These are phyloP conservation scores for Lepidothrix coronata DNA, from an alignment of 2,113 vertebrate genomes.

Conservation along the genomic window DNA sequence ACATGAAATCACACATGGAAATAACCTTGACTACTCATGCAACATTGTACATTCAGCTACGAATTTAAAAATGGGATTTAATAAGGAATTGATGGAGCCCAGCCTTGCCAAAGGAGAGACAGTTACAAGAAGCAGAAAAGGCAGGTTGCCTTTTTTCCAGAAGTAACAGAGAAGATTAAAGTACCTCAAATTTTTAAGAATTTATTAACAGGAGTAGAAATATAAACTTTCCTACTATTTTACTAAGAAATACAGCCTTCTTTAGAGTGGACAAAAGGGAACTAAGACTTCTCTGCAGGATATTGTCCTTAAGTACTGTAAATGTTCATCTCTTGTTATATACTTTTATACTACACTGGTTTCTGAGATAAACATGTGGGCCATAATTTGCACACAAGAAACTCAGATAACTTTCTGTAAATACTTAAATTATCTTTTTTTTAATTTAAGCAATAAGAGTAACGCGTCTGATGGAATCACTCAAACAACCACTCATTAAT, in stretches of 20 bases:
- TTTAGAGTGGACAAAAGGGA: not conserved
- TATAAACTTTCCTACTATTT: not conserved
- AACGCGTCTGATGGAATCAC: not conserved
- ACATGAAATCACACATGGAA: not conserved
- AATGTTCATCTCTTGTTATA: not conserved
- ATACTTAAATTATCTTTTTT: not conserved
- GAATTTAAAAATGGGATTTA: not conserved
- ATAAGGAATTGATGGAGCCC: not conserved
- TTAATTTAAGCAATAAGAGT: not conserved
- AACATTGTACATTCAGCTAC: not conserved
- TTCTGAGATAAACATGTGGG: not conserved
- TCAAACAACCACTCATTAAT: not conserved
- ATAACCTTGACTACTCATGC: not conserved
- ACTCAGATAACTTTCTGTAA: not conserved
- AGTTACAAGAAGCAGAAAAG: not conserved
- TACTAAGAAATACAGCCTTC: not conserved
- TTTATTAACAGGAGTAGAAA: not conserved
- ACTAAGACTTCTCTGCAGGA: not conserved
- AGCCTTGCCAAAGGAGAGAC: not conserved
- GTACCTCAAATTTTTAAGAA: not conserved
- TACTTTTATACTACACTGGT: not conserved
- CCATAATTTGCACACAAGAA: not conserved
- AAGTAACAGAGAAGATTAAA: not conserved
- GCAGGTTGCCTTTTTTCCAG: not conserved
- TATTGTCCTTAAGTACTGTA: not conserved